These are phyloP conservation scores for Amblyjoppa proteus DNA, from an alignment of 2,888 invertebrate genomes.

Conservation along the genomic window DNA sequence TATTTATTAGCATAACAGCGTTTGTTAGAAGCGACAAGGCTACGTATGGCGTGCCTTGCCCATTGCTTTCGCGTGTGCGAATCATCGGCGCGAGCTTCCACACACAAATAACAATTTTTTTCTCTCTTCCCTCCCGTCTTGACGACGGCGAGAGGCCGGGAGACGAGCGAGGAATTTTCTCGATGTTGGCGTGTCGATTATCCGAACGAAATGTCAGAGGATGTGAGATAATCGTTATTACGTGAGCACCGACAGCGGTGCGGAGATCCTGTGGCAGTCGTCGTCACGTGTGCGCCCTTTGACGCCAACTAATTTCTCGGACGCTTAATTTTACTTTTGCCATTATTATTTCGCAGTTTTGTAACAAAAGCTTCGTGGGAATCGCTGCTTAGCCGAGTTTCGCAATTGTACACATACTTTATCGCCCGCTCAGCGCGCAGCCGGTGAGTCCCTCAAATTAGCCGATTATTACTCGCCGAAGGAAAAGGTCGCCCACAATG, in stretches of 20 bases:
- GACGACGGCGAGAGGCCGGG: slow-evolving; percentile 11
- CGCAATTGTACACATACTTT: slow-evolving; percentile 17
- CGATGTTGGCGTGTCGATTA: slow-evolving; percentile 64
- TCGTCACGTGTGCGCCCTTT: slow-evolving; percentile 37
- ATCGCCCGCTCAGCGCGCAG: background rate
- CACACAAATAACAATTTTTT: background rate
- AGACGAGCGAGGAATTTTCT: slow-evolving; percentile 29
- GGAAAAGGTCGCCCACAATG: slow-evolving; percentile 25
- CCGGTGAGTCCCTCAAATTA: slow-evolving; percentile 36
- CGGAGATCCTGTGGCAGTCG: background rate
- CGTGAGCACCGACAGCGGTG: slow-evolving; percentile 43
- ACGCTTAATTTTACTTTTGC: slow-evolving; percentile 28
- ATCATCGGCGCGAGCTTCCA: slow-evolving; percentile 9
- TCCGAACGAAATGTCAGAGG: slow-evolving; percentile 72
- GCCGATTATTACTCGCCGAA: slow-evolving; percentile 43
- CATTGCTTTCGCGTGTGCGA: background rate
- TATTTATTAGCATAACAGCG: background rate
- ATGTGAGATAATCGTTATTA: slow-evolving; percentile 65
- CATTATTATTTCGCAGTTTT: background rate
- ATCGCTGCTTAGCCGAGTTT: slow-evolving; percentile 32
- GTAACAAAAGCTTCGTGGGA: slow-evolving; percentile 45
- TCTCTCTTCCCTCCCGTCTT: slow-evolving; percentile 15
- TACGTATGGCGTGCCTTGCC: background rate
- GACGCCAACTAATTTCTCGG: slow-evolving; percentile 1
- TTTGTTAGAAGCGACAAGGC: background rate